Percentiles rank a stretch among this genome's conserved stretches.
These are phyloP conservation scores for Phaonia tiefii DNA, from an alignment of 2,888 invertebrate species.

Conservation along the genomic window DNA sequence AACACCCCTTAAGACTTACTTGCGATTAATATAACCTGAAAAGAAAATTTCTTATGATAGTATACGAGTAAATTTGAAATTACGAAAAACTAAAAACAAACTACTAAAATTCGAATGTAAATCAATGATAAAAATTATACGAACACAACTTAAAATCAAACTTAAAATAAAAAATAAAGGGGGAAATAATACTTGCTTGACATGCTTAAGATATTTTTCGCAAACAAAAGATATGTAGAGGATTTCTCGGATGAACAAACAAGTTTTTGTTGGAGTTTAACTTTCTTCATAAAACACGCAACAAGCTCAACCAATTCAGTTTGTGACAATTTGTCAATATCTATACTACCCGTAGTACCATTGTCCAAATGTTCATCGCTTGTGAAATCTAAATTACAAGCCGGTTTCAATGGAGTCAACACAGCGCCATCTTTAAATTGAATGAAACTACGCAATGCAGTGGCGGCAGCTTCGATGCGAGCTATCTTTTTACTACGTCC, in stretches of 20 bases:
- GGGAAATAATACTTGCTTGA: slow-evolving; percentile 80
- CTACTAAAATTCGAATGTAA: slow-evolving; percentile 56
- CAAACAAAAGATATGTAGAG: slow-evolving; percentile 57
- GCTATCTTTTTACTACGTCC: slow-evolving; percentile 83
- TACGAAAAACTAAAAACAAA: slow-evolving; percentile 38
- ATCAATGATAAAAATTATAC: slow-evolving; percentile 63
- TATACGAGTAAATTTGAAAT: no score
- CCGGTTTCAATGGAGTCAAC: slow-evolving; percentile 78
- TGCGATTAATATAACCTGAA: no score
- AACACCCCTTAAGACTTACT: no score
- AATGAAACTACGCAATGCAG: slow-evolving; percentile 83
- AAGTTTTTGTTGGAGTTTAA: slow-evolving; percentile 70
- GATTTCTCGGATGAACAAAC: slow-evolving; percentile 42
- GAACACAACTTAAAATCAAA: slow-evolving; percentile 69
- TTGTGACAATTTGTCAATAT: slow-evolving; percentile 70
- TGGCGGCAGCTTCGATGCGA: slow-evolving; percentile 82
- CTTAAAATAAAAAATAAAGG: slow-evolving; percentile 69
- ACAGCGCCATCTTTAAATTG: slow-evolving; percentile 82
- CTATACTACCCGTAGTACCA: slow-evolving; percentile 73
- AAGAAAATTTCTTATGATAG: no score
- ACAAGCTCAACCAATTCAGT: slow-evolving; percentile 74
- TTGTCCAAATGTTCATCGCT: slow-evolving; percentile 81
- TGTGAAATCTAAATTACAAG: slow-evolving; percentile 81
- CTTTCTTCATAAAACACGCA: slow-evolving; percentile 76
- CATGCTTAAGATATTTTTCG: slow-evolving; percentile 76